Evolutionary conservation across 37 sponge, comb jelly and placozoan genomes (phyloP), one percentile per base, ranked within the genome.

Genomic region (Crambe crambe): DNA sequence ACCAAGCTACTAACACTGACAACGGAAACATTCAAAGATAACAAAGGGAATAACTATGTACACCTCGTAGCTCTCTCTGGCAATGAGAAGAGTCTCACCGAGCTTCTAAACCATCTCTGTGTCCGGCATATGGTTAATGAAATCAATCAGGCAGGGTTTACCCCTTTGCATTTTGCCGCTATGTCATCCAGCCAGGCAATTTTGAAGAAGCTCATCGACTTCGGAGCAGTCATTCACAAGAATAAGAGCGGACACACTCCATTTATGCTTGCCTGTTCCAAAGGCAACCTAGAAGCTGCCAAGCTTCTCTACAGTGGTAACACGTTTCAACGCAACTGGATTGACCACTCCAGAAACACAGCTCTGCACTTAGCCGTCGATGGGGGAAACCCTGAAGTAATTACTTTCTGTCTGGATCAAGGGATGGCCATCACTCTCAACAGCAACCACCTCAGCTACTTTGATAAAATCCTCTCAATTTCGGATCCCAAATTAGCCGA

Each of bases 101-200:
- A 35, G 17, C 59, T 91, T 10, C 69, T 91, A 0, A 40, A 41
- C 9, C 30, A 32, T 30, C 70, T 61, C 1, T 58, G 12, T 54
- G 58, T 43, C 18, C 32, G 32, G 1, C 15, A 25, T 8, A 72
- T 88, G 60, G 75, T 95, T 30, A 95, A 95, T 37, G 86, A 86
- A 43, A 26, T 42, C 34, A 82, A 89, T 64, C 10, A 54, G 0
- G 2, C 8, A 0, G 96, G 93, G 73, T 10, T 2, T 10, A 89
- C 93, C 0, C 96, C 96, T 2, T 86, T 95, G 12, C 96, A 95
- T 51, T 44, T 61, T 34, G 90, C 91, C 39, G 83, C 93, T 21
- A 20, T 3, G 0, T 25, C 56, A 21, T 90, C 90, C 3, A 66
- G 81, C 44, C 31, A 36, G 3, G 37, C 73, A 4, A 78, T 70